Base-by-base conservation (phyloP, 2,797 vertebrate species). In the Acanthiza pusilla region DNA sequence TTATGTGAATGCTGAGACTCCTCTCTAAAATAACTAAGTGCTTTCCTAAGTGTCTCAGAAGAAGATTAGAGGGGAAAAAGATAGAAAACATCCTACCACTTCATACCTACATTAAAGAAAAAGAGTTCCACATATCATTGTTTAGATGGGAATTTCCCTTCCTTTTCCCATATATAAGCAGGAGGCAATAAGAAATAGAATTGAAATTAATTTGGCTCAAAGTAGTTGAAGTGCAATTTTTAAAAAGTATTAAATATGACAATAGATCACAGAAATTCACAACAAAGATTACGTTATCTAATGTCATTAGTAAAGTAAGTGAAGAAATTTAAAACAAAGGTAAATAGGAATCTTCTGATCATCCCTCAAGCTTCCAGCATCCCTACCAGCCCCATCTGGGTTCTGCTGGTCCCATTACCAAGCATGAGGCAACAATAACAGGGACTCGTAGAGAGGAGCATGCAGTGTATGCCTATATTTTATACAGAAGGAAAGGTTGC, bases 31-130 rank as follows among this genome's bases (percentile, higher is more conserved):
- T 23, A 88, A 45, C 8, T 8, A 43, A 77, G 10, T 61, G 27
- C 17, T 73, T 85, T 78, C 32, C 32, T 74, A 42, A 36, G 19
- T 50, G 53, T 60, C 14, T 11, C 30, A 36, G 42, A 88, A 72
- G 25, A 85, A 53, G 7, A 13, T 47, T 67, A 36, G 6, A 16
- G 20, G 4, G 3, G 7, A 22, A 29, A 63, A 47, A 30, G 23
- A 1, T 7, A 2, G 2, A 2, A 9, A 34, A 34, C 25, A 29
- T 42, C 16, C 16, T 23, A 22, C 3, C 7, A 66, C 53, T 81
- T 55, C 38, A 79, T 65, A 54, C 7, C 9, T 63, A 25, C 10
- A 18, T 14, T 32, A 66, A 82, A 57, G 36, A 66, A 88, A 82
- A 85, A 30, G 18, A 11, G 7, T 53, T 76, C 16, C 7, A 54